Percentiles rank a stretch among this genome's conserved stretches.
Evolutionary conservation across 2,888 invertebrate genomes (phyloP).

Genomic region (Tenthredo mesomela): DNA sequence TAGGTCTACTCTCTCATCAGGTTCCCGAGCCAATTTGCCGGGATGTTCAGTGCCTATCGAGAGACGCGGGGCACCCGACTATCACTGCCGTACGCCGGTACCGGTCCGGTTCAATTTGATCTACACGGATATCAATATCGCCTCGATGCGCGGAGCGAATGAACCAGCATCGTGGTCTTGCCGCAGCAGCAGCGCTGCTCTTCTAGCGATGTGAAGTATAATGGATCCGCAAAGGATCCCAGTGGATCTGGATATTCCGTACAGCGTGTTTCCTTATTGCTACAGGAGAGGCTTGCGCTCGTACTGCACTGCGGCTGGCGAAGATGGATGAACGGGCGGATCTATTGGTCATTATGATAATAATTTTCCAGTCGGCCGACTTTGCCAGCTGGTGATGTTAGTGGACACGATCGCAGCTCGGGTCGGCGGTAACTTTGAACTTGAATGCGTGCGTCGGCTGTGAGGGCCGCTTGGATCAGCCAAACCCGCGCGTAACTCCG

Average conservation of each 20-base stretch:
- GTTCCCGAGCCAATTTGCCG: slow-evolving; percentile 38
- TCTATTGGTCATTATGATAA: slow-evolving; percentile 72
- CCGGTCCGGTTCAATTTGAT: slow-evolving; percentile 55
- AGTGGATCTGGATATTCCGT: slow-evolving; percentile 72
- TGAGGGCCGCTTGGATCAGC: slow-evolving; percentile 38
- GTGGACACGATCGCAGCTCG: slow-evolving; percentile 38
- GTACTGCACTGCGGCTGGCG: slow-evolving; percentile 51
- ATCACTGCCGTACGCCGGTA: not conserved
- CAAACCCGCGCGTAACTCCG: slow-evolving; percentile 45
- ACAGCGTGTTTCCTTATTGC: slow-evolving; percentile 74
- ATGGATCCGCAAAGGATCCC: slow-evolving; percentile 35
- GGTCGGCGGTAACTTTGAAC: slow-evolving; percentile 52
- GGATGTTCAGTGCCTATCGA: slow-evolving; percentile 18
- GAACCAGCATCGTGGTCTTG: slow-evolving; percentile 54
- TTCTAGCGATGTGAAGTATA: slow-evolving; percentile 38
- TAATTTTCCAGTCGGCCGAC: slow-evolving; percentile 71
- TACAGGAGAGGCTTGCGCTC: slow-evolving; percentile 47
- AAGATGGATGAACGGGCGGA: slow-evolving; percentile 62
- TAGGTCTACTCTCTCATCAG: slow-evolving; percentile 32
- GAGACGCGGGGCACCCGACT: slow-evolving; percentile 27
- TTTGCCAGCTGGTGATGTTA: slow-evolving; percentile 40
- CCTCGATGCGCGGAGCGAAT: slow-evolving; percentile 56
- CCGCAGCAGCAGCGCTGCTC: not conserved
- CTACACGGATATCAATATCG: slow-evolving; percentile 62
- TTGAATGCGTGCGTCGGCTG: slow-evolving; percentile 42